A percentile compares a stretch with the other conserved stretches of the same genome.
Evolutionary conservation across 2,113 vertebrate species (phyloP).

Genomic region (Oenanthe melanoleuca): DNA sequence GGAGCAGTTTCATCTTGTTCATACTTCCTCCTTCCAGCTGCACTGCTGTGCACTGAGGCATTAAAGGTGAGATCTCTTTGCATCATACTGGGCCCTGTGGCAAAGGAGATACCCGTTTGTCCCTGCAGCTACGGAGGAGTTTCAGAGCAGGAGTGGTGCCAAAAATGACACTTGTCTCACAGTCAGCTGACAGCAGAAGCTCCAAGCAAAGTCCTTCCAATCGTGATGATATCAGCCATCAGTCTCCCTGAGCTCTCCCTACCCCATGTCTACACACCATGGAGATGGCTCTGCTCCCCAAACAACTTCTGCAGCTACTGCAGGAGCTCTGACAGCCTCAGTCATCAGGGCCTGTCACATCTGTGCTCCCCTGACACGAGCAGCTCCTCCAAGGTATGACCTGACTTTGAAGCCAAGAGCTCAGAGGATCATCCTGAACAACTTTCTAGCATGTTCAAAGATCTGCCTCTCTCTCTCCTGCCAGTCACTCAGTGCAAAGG

Average conservation of each 20-base stretch:
- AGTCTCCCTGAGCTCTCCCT: neutral
- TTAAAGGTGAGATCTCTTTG: neutral
- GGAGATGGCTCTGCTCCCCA: neutral
- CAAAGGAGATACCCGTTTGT: neutral
- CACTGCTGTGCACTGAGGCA: neutral
- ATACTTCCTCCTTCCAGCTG: constrained; percentile 34
- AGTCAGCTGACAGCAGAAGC: neutral
- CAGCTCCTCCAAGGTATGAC: neutral
- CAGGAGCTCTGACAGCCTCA: fast-evolving
- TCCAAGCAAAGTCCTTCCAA: neutral
- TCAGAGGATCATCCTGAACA: neutral
- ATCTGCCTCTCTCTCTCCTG: neutral
- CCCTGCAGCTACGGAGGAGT: neutral
- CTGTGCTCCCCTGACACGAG: neutral
- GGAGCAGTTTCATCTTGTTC: neutral
- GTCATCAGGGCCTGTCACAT: neutral
- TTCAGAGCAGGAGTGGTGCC: neutral
- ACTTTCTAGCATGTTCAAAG: neutral
- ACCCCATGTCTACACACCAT: neutral
- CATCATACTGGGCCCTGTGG: neutral
- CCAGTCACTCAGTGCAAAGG: neutral
- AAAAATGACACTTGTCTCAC: neutral
- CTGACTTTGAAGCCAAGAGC: neutral
- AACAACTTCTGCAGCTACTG: fast-evolving
- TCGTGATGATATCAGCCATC: neutral